These are phyloP conservation scores for Sisor rabdophorus DNA, from an alignment of 2,113 vertebrate species.

Conservation along the genomic window DNA sequence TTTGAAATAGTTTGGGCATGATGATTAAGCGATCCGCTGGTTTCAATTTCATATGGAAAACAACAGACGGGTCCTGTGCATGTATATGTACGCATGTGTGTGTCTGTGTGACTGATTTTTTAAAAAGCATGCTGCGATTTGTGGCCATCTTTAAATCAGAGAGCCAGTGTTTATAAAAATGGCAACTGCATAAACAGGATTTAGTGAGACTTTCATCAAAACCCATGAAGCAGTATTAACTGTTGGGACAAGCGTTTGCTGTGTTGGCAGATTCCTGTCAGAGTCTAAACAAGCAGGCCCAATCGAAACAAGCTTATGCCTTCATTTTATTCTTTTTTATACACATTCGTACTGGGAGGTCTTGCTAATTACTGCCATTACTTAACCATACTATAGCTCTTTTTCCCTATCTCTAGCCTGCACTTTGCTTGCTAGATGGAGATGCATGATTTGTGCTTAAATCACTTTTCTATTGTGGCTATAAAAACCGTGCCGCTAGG, in stretches of 20 bases:
- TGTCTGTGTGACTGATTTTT: constrained; percentile 33
- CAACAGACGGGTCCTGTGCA: constrained; percentile 30
- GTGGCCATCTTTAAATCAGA: constrained; percentile 36
- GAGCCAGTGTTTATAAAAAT: constrained; percentile 48
- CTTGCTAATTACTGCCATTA: constrained; percentile 42
- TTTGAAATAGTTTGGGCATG: constrained; percentile 45
- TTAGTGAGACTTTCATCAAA: constrained; percentile 46
- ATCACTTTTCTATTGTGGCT: constrained; percentile 31
- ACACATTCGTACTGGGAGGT: constrained; percentile 42
- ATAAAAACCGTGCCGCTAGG: constrained; percentile 35
- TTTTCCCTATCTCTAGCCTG: constrained; percentile 4
- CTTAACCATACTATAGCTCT: constrained; percentile 22
- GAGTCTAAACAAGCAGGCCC: constrained; percentile 39
- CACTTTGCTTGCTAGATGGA: constrained; percentile 5
- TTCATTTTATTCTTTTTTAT: constrained; percentile 31
- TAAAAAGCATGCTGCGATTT: constrained; percentile 35
- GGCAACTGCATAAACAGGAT: constrained; percentile 49
- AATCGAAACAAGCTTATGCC: constrained; percentile 35
- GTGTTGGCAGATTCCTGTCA: constrained; percentile 38
- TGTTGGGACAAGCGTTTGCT: constrained; percentile 38
- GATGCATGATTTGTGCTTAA: constrained; percentile 27
- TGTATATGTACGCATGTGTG: constrained; percentile 27
- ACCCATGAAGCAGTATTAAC: constrained; percentile 39
- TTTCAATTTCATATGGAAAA: constrained; percentile 48
- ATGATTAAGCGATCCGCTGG: constrained; percentile 42